These are phyloP conservation scores for Gobio gobio DNA, from an alignment of 2,113 vertebrate species.

Conservation along the genomic window DNA sequence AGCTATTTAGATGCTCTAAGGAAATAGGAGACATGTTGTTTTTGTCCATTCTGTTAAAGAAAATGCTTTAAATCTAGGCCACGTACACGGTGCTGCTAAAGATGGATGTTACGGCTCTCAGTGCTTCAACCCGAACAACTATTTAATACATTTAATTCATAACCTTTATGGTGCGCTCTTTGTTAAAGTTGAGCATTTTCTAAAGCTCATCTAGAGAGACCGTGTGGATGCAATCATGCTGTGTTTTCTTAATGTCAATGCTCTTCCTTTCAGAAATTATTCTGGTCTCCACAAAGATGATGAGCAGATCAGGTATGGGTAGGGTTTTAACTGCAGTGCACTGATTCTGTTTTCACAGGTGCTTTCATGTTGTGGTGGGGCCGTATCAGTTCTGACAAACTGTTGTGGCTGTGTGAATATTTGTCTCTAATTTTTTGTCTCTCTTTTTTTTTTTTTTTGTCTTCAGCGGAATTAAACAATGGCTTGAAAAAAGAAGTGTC, in stretches of 20 bases:
- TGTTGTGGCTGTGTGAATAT: background rate
- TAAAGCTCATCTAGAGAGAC: background rate
- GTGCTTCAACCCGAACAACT: background rate
- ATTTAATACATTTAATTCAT: background rate
- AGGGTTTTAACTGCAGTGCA: conserved; percentile 10
- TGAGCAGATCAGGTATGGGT: conserved; percentile 68
- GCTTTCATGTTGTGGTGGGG: conserved; percentile 35
- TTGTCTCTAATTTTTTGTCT: background rate
- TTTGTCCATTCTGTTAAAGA: background rate
- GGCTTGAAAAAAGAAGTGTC: conserved; percentile 93
- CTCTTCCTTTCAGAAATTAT: conserved; percentile 72
- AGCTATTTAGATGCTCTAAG: background rate
- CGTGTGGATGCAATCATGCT: background rate
- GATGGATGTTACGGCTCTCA: background rate
- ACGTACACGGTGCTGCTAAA: background rate
- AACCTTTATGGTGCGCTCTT: background rate
- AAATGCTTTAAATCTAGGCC: background rate
- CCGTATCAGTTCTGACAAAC: background rate
- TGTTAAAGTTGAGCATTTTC: background rate
- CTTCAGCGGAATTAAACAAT: conserved; percentile 91
- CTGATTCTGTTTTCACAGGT: conserved; percentile 37
- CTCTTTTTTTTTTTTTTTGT: conserved; percentile 46
- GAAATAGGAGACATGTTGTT: background rate
- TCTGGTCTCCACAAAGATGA: conserved; percentile 73
- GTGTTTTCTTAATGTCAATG: conserved; percentile 35